phyloP scores from a whole-genome alignment of 92 coral and sea anemone species.

The Actinernus sp. region DNA sequence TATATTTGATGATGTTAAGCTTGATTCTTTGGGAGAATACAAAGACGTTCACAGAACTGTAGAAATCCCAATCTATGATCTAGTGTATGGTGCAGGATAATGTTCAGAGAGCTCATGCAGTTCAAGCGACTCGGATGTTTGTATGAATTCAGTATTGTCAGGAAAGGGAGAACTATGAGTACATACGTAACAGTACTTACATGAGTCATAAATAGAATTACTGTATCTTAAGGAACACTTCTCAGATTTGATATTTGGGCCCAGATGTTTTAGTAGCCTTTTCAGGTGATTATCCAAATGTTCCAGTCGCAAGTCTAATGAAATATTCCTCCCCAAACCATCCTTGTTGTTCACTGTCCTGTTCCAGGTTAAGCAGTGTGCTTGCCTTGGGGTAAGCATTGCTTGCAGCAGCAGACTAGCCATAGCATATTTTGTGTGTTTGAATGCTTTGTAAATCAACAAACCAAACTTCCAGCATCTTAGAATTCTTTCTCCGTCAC shows the following conservation, averaged over 20 bases:
- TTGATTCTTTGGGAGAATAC: too few relatives aligned
- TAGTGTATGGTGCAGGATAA: constrained; percentile 2
- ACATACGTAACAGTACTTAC: too few relatives aligned
- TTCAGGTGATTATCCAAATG: constrained; percentile 30
- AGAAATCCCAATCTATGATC: background rate
- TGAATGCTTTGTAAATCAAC: constrained; percentile 38
- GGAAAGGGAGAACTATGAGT: too few relatives aligned
- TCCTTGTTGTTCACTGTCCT: constrained; percentile 58
- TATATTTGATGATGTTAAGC: constrained; percentile 42
- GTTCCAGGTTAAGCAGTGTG: constrained; percentile 49
- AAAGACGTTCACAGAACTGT: too few relatives aligned
- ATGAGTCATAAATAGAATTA: too few relatives aligned
- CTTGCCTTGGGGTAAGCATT: too few relatives aligned
- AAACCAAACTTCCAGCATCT: constrained; percentile 58
- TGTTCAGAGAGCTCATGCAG: too few relatives aligned
- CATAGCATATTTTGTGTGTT: constrained; percentile 38
- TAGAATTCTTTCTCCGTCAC: constrained; percentile 44
- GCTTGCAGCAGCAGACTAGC: constrained; percentile 42
- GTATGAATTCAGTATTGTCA: background rate
- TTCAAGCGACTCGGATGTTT: background rate
- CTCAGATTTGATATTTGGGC: constrained; percentile 20
- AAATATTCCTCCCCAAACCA: constrained; percentile 46
- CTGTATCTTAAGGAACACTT: constrained; percentile 48
- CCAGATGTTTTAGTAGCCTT: constrained; percentile 44
- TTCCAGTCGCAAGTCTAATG: constrained; percentile 47